Conservation (phyloP, 1,140 invertebrate species). For the Bombyx mandarina region DNA sequence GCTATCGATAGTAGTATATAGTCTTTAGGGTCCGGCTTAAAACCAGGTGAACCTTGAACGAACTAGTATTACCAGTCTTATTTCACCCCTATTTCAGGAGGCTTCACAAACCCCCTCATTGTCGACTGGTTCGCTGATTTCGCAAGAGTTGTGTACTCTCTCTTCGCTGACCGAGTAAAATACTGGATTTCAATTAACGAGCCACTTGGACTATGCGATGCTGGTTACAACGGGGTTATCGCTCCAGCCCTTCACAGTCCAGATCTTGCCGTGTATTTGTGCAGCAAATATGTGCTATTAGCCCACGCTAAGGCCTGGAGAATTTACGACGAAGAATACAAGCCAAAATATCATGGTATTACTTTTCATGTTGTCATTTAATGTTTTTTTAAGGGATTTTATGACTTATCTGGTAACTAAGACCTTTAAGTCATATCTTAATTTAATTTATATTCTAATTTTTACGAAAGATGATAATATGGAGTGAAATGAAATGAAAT, state of each 20-base stretch:
- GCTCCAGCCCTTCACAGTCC: conserved; percentile 59
- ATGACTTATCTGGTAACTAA: no score
- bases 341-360: conserved; percentile 39
- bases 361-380: background rate
- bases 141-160: conserved; percentile 70
- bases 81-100: conserved; percentile 50
- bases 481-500: no score
- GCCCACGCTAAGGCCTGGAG: conserved; percentile 74
- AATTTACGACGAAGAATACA: conserved; percentile 65
- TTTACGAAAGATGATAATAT: no score
- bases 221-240: conserved; percentile 67
- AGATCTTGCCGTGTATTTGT: conserved; percentile 62
- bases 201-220: conserved; percentile 70
- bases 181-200: conserved; percentile 80
- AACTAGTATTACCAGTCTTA: no score
- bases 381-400: no score
- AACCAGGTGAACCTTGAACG: no score
- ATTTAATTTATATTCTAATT: no score
- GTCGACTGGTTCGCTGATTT: conserved; percentile 75
- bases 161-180: conserved; percentile 74
- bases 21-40: no score
- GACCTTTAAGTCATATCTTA: no score
- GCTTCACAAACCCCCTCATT: conserved; percentile 75
- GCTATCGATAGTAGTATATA: no score
- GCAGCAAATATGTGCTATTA: conserved; percentile 69